Conservation (phyloP, 2,113 vertebrate species). For the Pampusana beccarii region DNA sequence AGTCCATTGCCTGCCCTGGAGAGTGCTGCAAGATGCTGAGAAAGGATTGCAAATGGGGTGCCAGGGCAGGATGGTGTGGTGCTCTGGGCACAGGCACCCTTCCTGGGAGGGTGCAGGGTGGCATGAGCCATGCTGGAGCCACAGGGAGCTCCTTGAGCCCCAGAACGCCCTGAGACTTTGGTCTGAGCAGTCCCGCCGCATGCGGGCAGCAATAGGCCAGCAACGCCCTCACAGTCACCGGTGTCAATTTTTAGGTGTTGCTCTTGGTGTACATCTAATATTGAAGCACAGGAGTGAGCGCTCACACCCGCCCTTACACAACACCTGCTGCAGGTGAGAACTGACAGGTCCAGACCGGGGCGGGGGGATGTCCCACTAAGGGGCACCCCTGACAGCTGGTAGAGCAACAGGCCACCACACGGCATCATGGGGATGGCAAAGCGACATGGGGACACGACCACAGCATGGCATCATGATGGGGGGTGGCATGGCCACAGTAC, state of each 20-base stretch:
- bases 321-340: not conserved
- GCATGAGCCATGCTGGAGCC: not conserved
- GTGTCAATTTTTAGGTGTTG: not conserved
- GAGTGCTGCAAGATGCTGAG: not conserved
- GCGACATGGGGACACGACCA: not conserved
- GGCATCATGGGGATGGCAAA: not conserved
- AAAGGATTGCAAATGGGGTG: not conserved
- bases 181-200: rapidly evolving
- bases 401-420: rapidly evolving
- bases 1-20: rapidly evolving
- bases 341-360: rapidly evolving
- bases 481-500: rapidly evolving
- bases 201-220: rapidly evolving
- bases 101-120: not conserved
- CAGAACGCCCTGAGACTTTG: not conserved
- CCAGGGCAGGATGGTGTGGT: rapidly evolving
- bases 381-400: not conserved
- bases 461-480: not conserved
- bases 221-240: not conserved
- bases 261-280: not conserved
- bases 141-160: not conserved
- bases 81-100: not conserved
- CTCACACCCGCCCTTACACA: not conserved
- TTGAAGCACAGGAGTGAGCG: rapidly evolving
- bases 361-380: rapidly evolving